phyloP scores from a whole-genome alignment of 2,888 invertebrate genomes.

The Macrosiphum euphorbiae region DNA sequence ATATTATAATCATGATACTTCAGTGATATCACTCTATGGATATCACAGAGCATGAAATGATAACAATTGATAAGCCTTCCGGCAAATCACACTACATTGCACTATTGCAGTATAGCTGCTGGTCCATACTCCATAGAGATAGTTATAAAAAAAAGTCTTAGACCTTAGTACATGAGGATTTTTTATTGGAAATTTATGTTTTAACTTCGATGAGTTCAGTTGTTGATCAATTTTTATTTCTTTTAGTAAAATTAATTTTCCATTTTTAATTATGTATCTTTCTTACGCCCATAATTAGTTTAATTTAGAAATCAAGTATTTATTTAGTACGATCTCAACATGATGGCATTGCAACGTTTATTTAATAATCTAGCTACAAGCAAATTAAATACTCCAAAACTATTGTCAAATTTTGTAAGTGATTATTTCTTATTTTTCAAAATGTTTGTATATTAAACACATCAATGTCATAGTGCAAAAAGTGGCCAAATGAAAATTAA shows the following conservation, averaged over 20 bases:
- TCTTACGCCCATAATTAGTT: background rate
- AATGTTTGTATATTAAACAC: background rate
- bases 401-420: slow-evolving; percentile 48
- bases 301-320: background rate
- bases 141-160: background rate
- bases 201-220: background rate
- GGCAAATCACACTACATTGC: background rate
- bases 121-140: too few relatives aligned
- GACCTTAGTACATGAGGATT: background rate
- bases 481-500: background rate
- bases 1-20: too few relatives aligned
- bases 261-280: background rate
- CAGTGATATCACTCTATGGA: too few relatives aligned
- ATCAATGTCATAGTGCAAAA: background rate
- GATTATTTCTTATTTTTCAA: background rate
- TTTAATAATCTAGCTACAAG: background rate
- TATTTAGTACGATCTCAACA: background rate
- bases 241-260: background rate
- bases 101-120: too few relatives aligned
- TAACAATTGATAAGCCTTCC: background rate
- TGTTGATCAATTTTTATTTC: background rate
- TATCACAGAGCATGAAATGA: background rate
- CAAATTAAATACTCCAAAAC: slow-evolving; percentile 5
- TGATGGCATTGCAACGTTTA: slow-evolving; percentile 38
- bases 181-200: background rate